Percentiles rank a stretch among this genome's conserved stretches.
phyloP scores from a whole-genome alignment of 2,797 vertebrate species.

The Triplophysa yarkandensis region DNA sequence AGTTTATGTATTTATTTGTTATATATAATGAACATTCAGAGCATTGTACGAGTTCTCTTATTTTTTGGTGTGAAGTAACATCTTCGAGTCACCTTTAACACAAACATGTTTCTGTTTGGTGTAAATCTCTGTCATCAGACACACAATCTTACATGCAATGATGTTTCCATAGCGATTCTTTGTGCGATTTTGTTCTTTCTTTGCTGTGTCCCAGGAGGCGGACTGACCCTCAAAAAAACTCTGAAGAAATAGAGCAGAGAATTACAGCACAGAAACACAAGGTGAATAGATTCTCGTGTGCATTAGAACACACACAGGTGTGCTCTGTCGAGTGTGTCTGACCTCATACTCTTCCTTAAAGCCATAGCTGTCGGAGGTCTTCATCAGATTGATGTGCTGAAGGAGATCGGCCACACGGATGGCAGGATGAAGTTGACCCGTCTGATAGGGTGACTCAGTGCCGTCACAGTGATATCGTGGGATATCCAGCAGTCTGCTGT shows the following conservation, averaged over 20 bases:
- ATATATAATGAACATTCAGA: too few relatives aligned
- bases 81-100: too few relatives aligned
- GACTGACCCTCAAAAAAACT: slow-evolving; percentile 99
- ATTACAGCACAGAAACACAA: background rate
- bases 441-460: slow-evolving; percentile 96
- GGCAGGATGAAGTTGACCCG: slow-evolving; percentile 95
- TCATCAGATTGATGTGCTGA: slow-evolving; percentile 99
- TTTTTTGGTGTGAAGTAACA: too few relatives aligned
- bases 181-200: slow-evolving; percentile 98
- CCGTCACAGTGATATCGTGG: slow-evolving; percentile 97
- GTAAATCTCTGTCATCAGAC: too few relatives aligned
- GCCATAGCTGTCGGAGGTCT: slow-evolving; percentile 98
- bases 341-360: slow-evolving; percentile 98
- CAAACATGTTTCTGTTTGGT: too few relatives aligned
- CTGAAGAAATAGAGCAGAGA: slow-evolving; percentile 73
- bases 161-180: slow-evolving; percentile 99
- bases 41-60: too few relatives aligned
- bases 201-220: slow-evolving; percentile 98
- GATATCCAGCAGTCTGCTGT: slow-evolving; percentile 92
- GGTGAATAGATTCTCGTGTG: too few relatives aligned
- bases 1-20: too few relatives aligned
- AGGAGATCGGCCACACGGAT: slow-evolving; percentile 96
- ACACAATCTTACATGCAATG: slow-evolving; percentile 97
- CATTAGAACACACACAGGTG: too few relatives aligned
- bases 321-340: too few relatives aligned